Base-by-base conservation (phyloP, 1,140 invertebrate species). In the Nomia melanderi region DNA sequence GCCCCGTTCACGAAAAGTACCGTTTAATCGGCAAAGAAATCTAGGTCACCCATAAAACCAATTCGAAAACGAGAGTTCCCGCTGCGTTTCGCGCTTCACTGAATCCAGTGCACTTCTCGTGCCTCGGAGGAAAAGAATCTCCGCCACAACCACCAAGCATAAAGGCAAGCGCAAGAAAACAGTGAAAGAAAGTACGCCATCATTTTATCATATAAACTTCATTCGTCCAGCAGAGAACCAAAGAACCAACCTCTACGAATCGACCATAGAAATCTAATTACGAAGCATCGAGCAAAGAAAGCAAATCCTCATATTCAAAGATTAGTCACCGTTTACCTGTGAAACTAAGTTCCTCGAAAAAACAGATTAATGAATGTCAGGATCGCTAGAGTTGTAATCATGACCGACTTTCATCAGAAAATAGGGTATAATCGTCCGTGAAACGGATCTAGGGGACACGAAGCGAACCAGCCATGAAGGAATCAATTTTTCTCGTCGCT, bases 401-500 rank as follows among this genome's bases (percentile, higher is more conserved):
- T n/a, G n/a, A n/a, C 5, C 3, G 31, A 50, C 5, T 31, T 12
- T 36, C 6, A 20, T 31, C 23, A 14, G 20, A 9, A 17, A 70
- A 39, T 14, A 3, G n/a, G n/a, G 41, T n/a, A 23, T 20, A 29
- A 31, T 31, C n/a, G n/a, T n/a, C n/a, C n/a, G n/a, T 2, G 17
- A 23, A 20, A 53, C 1, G 8, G 41, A 23, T 44, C 12, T 2
- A 1, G 27, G 36, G 31, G 20, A 53, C 9, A 36, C 1, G 50
- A 56, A 41, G 17, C 36, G 8, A 29, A 50, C 29, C 59, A 59
- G 29, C 17, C 27, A 47, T 9, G 54, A 11, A 17, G 39, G 25
- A 41, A 12, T n/a, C 2, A 41, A 31, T 33, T 67, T 69, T 76
- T 76, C 31, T 54, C 41, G 31, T 44, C 4, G 29, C 31, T 50